Base-by-base conservation (phyloP, 2,113 vertebrate species). In the Pseudolaguvia tuberculata region DNA sequence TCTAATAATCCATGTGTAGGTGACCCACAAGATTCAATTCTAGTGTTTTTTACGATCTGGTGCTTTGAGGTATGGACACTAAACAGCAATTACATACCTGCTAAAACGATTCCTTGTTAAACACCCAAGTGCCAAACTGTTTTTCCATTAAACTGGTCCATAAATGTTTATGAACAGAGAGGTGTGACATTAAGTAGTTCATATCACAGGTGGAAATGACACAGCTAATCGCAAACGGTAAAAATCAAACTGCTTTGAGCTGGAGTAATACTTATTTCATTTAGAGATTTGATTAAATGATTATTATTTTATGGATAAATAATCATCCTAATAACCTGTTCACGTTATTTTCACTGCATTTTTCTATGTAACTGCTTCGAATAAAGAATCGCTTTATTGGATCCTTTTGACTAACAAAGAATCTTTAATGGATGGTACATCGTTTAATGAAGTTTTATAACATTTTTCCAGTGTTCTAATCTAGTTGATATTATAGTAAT, bases 81-180 rank as follows among this genome's bases (percentile, higher is more conserved):
- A 48, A 78, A 76, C 74, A 62, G 80, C 71, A 76, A 78, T 82
- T 76, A 78, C 57, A 29, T 50, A 81, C 72, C 67, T 65, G 42
- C 75, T 86, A 67, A 88, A 83, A 77, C 77, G 17, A 57, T 78
- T 55, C 77, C 52, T 70, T n/a, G 25, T 67, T 73, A 77, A 77
- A 73, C 47, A 73, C 79, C 70, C 42, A 20, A 52, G 55, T n/a
- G 18, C 29, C 59, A 1, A 35, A 74, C 53, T 55, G 27, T 42
- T 77, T 77, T 56, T 58, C 47, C 76, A 58, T 52, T 68, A 72
- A 80, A 66, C 27, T 18, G n/a, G 25, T 45, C 56, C 18, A 75
- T 70, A 73, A 73, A 80, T 50, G 62, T 35, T 51, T 56, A 45
- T n/a, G 68, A 71, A 82, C 80, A 86, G 83, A 79, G 81, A 29